phyloP scores from a whole-genome alignment of 2,113 vertebrate species.

The Sebastes schlegelii region DNA sequence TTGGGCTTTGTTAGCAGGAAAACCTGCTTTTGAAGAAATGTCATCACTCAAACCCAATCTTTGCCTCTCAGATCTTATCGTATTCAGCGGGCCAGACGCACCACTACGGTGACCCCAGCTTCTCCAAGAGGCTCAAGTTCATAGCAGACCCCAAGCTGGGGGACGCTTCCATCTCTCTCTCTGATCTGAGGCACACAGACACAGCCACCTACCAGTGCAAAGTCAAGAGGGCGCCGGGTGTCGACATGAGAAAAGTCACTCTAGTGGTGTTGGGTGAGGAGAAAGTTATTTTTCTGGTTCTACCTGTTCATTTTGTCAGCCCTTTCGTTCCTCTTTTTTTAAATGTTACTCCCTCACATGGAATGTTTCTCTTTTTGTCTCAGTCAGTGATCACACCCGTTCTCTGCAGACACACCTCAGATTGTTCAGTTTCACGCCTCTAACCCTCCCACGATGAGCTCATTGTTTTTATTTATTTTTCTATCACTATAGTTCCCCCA shows the following conservation, averaged over 20 bases:
- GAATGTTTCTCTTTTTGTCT: constrained; percentile 43
- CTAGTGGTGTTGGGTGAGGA: constrained; percentile 89
- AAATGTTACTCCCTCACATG: constrained; percentile 2
- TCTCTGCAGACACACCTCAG: not conserved
- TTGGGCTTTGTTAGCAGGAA: constrained; percentile 19
- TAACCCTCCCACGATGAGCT: not conserved
- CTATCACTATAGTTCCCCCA: constrained; percentile 81
- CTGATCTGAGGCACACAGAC: constrained; percentile 81
- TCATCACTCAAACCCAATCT: constrained; percentile 36
- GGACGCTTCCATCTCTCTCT: constrained; percentile 88
- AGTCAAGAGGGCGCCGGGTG: constrained; percentile 91
- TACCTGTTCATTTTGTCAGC: constrained; percentile 59
- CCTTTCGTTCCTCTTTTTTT: not conserved
- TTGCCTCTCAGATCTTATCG: constrained; percentile 84
- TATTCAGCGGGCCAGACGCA: constrained; percentile 84
- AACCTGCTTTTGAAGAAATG: constrained; percentile 46
- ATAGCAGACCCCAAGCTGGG: constrained; percentile 82
- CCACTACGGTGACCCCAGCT: constrained; percentile 71
- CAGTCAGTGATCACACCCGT: not conserved
- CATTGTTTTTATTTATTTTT: constrained; percentile 20
- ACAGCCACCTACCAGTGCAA: constrained; percentile 93
- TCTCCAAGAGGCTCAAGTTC: constrained; percentile 86
- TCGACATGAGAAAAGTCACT: constrained; percentile 87
- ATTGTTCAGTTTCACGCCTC: constrained; percentile 4
- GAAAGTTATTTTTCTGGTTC: constrained; percentile 61